Evolutionary conservation across 2,888 invertebrate genomes (phyloP), one percentile per base, ranked within the genome.

Genomic region (Crepidodera aurea): DNA sequence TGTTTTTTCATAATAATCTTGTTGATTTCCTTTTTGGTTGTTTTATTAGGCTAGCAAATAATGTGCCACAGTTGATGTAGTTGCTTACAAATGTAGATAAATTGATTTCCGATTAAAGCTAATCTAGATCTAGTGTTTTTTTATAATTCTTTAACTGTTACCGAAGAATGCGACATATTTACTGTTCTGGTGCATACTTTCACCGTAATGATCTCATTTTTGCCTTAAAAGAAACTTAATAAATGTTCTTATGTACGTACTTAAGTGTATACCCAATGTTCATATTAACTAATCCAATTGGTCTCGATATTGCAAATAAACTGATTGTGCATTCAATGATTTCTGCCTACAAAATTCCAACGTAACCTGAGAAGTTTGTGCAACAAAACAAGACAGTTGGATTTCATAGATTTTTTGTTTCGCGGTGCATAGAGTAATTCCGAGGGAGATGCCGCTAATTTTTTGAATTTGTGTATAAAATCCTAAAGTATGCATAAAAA

Each of bases 211-310:
- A 42, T 42, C 16, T 42, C 42, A 16, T 42, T 42, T 42, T 15
- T 42, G 15, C 42, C 42, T 42, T 42, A 42, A 42, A 18, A 5
- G 42, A 6, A 18, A 16, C 42, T 16, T 19, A 42, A 42, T 42
- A 42, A 29, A 29, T 29, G 29, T 8, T 29, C 29, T 10, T 10
- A 29, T 6, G 6, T 42, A 1, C 6, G 18, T 42, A 19, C 42
- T 39, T 42, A 42, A 16, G 42, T 42, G 42, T 42, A n/a, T n/a
- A 18, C 15, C 10, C 16, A 42, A 42, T 42, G 42, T 42, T 42
- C 42, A 42, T 10, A 42, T 42, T 42, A 6, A 42, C 42, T 42
- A 42, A 42, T 42, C 19, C 16, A 42, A 42, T 42, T 42, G 42
- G 42, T 18, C 5, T 16, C 42, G 16, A 42, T 42, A 29, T 29